Conservation (phyloP, 2,113 vertebrate genomes). For the Circaetus cinerascens region DNA sequence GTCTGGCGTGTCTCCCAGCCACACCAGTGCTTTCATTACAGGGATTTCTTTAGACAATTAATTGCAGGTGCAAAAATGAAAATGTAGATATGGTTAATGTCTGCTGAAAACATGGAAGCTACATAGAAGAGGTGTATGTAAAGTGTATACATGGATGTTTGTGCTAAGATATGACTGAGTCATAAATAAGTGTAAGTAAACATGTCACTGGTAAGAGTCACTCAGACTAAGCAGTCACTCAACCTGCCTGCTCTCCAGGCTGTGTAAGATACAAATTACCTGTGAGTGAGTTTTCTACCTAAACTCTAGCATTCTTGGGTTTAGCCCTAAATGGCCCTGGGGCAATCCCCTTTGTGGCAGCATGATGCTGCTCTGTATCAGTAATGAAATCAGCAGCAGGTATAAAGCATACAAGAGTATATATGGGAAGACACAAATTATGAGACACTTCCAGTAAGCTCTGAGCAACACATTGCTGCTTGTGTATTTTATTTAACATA, state of each 20-base stretch:
- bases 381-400: background rate
- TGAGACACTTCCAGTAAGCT: background rate
- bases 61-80: constrained; percentile 5
- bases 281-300: background rate
- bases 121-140: background rate
- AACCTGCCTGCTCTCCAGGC: background rate
- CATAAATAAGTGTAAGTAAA: background rate
- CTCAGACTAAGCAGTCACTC: too few species aligned
- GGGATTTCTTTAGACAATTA: background rate
- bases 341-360: background rate
- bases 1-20: background rate
- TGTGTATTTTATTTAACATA: background rate
- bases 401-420: background rate
- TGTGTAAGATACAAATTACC: background rate
- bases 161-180: background rate
- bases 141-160: background rate
- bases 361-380: background rate
- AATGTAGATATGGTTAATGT: background rate
- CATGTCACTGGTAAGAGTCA: background rate
- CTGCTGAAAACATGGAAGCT: background rate
- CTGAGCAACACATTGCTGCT: background rate
- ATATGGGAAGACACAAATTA: background rate
- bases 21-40: background rate
- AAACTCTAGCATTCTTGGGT: background rate
- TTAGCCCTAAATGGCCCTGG: background rate